Evolutionary conservation across 1,140 invertebrate species (phyloP).

Genomic region (Drosophila grimshawi): DNA sequence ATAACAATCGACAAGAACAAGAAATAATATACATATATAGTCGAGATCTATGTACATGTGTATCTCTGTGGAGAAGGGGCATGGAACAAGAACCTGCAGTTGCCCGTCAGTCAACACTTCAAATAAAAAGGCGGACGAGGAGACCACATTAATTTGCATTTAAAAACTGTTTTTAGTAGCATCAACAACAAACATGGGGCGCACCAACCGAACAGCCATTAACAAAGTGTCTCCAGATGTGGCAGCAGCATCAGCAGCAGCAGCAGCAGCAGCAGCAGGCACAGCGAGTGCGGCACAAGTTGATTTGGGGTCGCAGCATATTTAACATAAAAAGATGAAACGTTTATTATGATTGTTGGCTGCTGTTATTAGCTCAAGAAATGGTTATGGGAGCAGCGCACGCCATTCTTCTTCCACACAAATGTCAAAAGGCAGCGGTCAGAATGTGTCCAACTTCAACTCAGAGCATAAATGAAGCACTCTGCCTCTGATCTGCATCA

Average conservation of each 20-base stretch:
- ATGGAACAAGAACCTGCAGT: constrained; percentile 57
- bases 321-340: constrained; percentile 83
- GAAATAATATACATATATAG: constrained; percentile 70
- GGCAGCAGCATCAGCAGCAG: constrained; percentile 25
- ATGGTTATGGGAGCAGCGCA: constrained; percentile 77
- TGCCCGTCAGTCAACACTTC: constrained; percentile 75
- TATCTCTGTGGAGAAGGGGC: constrained; percentile 8
- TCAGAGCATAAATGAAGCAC: constrained; percentile 20
- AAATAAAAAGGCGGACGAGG: constrained; percentile 65
- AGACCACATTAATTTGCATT: constrained; percentile 80
- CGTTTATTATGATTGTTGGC: constrained; percentile 80
- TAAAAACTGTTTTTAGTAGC: constrained; percentile 81
- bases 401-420: constrained; percentile 47
- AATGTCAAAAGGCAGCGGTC: constrained; percentile 73
- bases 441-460: constrained; percentile 41
- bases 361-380: constrained; percentile 75
- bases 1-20: constrained; percentile 82
- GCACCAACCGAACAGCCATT: constrained; percentile 55
- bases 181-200: constrained; percentile 73
- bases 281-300: constrained; percentile 43
- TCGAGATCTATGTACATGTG: constrained; percentile 16
- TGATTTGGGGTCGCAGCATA: constrained; percentile 62
- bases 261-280: constrained; percentile 21
- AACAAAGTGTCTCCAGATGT: constrained; percentile 83
- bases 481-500: background rate